Percentiles rank a stretch among this genome's conserved stretches.
Evolutionary conservation across 2,113 vertebrate genomes (phyloP).

Genomic region (Oreocharis arfaki): DNA sequence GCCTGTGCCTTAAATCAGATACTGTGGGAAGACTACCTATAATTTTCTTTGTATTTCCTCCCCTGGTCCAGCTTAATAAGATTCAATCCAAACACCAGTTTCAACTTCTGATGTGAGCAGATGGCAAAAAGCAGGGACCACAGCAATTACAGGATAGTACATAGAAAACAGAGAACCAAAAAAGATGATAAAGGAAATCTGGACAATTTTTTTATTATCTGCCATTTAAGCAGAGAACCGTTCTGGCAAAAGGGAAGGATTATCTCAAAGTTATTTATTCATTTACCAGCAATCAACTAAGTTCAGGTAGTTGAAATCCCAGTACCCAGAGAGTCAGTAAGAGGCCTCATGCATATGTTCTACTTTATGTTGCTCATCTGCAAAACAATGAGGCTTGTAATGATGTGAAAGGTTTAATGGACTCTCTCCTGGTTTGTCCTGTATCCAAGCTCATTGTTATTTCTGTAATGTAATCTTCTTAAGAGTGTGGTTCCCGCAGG

Average conservation of each 20-base stretch:
- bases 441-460: constrained; percentile 76
- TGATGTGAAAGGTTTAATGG: constrained; percentile 80
- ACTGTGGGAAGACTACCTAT: background rate
- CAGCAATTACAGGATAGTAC: background rate
- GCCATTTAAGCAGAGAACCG: constrained; percentile 45
- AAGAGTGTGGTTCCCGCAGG: constrained; percentile 70
- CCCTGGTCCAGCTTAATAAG: background rate
- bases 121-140: constrained; percentile 19
- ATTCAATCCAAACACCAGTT: constrained; percentile 12
- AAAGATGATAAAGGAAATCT: background rate
- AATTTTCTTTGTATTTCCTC: background rate
- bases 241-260: constrained; percentile 43
- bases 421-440: constrained; percentile 70
- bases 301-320: constrained; percentile 64
- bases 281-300: constrained; percentile 65
- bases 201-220: constrained; percentile 3
- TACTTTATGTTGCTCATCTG: constrained; percentile 81
- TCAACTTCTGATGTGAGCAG: constrained; percentile 38
- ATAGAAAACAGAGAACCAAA: background rate
- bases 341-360: constrained; percentile 71
- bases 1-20: constrained; percentile 28
- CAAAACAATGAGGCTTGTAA: constrained; percentile 83
- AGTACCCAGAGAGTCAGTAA: constrained; percentile 60
- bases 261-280: constrained; percentile 67
- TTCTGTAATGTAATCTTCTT: constrained; percentile 80